Conservation (phyloP, 2,888 invertebrate genomes). For the Rhingia campestris region DNA sequence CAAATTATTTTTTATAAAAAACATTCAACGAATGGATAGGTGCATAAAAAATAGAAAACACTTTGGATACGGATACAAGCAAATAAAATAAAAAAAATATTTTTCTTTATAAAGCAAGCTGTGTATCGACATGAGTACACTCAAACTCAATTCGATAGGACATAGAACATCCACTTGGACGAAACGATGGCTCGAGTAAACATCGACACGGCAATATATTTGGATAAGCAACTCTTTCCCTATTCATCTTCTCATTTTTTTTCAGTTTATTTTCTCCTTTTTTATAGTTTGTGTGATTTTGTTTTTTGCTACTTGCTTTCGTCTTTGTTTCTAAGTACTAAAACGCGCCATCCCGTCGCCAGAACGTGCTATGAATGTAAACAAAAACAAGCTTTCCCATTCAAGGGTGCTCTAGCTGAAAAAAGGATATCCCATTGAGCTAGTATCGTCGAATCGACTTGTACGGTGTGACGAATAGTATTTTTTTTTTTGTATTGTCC, state of each 20-base stretch:
- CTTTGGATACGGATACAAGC: no score
- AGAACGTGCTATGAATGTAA: constrained; percentile 69
- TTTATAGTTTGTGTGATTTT: constrained; percentile 48
- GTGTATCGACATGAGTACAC: no score
- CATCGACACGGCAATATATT: constrained; percentile 8
- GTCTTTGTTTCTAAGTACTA: constrained; percentile 47
- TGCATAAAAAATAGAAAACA: no score
- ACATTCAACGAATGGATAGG: no score
- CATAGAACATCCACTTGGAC: background rate
- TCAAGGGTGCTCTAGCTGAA: constrained; percentile 43
- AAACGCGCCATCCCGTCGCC: constrained; percentile 67
- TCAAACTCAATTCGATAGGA: background rate
- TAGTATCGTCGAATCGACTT: constrained; percentile 58
- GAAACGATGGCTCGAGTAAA: background rate
- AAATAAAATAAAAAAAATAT: no score
- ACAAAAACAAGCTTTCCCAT: constrained; percentile 68
- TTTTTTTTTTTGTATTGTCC: background rate
- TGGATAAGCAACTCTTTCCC: constrained; percentile 25
- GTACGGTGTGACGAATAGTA: constrained; percentile 8
- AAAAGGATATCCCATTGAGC: constrained; percentile 55
- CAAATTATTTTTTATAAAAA: no score
- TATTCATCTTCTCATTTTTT: constrained; percentile 23
- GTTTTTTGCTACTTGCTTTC: constrained; percentile 32
- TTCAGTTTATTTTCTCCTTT: constrained; percentile 50
- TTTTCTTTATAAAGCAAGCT: no score